Base-by-base conservation (phyloP, 1,140 invertebrate genomes). In the Bombus ignitus region DNA sequence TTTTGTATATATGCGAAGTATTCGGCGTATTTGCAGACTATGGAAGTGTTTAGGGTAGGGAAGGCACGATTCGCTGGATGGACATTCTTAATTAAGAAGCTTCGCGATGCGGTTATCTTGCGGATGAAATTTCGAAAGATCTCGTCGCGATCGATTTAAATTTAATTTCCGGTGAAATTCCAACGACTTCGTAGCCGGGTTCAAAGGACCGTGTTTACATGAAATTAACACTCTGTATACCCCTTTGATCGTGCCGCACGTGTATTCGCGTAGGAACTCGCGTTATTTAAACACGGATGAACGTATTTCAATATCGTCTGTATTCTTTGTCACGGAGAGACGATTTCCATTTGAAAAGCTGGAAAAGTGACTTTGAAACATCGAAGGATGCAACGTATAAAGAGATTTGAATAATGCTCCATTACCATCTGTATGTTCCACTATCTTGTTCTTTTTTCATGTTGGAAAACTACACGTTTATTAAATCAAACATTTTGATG, bases 321-420 rank as follows among this genome's bases (percentile, higher is more conserved):
- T 37, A 37, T 39, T 77, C 75, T 62, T 77, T 77, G 25, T 37
- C 25, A 57, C 35, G 35, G 70, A 15, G n/a, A 10, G 53, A 39
- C 39, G 70, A 59, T 77, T 62, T 77, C 75, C 75, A 59, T 59
- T 47, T 62, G 53, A 59, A 77, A 77, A 77, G 53, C 57, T 62
- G 75, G 35, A 62, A 59, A 59, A 62, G 32, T 37, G 57, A 59
- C 57, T 59, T 28, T 59, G 53, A 62, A 59, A 57, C 39, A 35
- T 39, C 47, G 53, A 59, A 77, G 25, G 37, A 62, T 22, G 32
- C 53, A 28, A 28, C 53, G 35, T 62, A 28, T 59, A 77, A 77
- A 77, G 37, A 37, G 75, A 77, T 77, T 77, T 77, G 53, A 77
- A 77, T 59, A 77, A 77, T 62, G 25, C 75, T 62, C 75, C 75